Evolutionary conservation across 2,797 vertebrate genomes (phyloP).

Genomic region (Poeciliopsis turneri): DNA sequence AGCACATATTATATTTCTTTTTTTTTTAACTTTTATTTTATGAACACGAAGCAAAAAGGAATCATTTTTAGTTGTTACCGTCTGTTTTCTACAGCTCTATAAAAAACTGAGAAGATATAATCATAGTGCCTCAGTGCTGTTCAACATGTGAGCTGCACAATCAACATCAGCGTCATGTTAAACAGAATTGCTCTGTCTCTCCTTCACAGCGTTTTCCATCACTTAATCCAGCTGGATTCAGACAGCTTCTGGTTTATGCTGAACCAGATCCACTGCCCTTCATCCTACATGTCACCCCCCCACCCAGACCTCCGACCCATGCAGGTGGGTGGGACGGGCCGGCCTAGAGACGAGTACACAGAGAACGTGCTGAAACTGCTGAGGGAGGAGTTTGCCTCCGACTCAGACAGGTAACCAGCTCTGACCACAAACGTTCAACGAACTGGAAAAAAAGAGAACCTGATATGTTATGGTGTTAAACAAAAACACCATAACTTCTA

Average conservation of each 20-base stretch:
- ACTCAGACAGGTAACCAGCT: background rate
- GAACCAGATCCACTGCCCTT: conserved; percentile 82
- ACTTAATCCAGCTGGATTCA: conserved; percentile 85
- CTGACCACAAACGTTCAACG: conserved; percentile 9
- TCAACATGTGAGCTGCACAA: background rate
- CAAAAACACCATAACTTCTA: conserved; percentile 27
- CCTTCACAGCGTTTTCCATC: conserved; percentile 85
- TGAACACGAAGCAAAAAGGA: background rate
- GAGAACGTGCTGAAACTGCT: conserved; percentile 86
- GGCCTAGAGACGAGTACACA: conserved; percentile 74
- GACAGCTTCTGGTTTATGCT: conserved; percentile 90
- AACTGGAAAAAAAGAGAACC: conserved; percentile 19
- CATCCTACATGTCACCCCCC: conserved; percentile 69
- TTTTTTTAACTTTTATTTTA: background rate
- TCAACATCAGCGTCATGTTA: conserved; percentile 15
- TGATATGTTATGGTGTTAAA: conserved; percentile 1
- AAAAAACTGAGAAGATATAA: background rate
- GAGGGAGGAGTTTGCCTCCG: conserved; percentile 53
- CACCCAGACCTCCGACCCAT: conserved; percentile 80
- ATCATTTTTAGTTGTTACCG: background rate
- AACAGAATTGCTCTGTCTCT: conserved; percentile 6
- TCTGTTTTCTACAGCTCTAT: background rate
- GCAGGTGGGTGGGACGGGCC: conserved; percentile 66
- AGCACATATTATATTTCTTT: background rate
- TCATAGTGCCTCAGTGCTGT: background rate